A percentile compares a stretch with the other conserved stretches of the same genome.
These are phyloP conservation scores for Leptopilina myrica DNA, from an alignment of 2,888 invertebrate genomes.

Conservation along the genomic window DNA sequence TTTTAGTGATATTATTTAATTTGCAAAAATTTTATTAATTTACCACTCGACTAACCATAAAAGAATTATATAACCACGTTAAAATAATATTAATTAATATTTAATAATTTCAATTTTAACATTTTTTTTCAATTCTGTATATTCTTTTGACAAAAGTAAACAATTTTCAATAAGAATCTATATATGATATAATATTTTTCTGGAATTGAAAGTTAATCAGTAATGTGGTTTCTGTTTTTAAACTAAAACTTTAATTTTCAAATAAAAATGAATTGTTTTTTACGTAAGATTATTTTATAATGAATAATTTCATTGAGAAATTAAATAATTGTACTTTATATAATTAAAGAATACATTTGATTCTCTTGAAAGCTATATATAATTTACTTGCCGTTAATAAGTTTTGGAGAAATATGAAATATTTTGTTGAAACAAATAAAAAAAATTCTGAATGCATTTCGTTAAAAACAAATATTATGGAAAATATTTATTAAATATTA, in stretches of 20 bases:
- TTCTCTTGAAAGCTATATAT: too few species aligned
- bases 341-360: too few species aligned
- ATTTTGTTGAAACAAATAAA: neutral
- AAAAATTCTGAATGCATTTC: neutral
- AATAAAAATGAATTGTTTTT: too few species aligned
- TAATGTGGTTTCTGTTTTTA: too few species aligned
- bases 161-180: neutral
- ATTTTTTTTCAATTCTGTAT: neutral
- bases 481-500: too few species aligned
- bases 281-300: too few species aligned
- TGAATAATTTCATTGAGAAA: too few species aligned
- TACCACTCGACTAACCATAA: slow-evolving; percentile 16
- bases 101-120: neutral
- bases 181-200: neutral
- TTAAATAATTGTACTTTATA: too few species aligned
- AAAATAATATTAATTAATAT: neutral
- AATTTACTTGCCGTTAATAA: neutral
- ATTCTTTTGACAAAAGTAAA: neutral
- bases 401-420: neutral
- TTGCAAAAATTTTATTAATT: too few species aligned
- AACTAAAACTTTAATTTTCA: too few species aligned
- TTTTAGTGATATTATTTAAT: neutral
- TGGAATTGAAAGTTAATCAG: too few species aligned
- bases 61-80: neutral
- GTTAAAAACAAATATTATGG: neutral